A percentile compares a stretch with the other conserved stretches of the same genome.
These are phyloP conservation scores for Nymphalis polychloros DNA, from an alignment of 2,888 invertebrate species.

Conservation along the genomic window DNA sequence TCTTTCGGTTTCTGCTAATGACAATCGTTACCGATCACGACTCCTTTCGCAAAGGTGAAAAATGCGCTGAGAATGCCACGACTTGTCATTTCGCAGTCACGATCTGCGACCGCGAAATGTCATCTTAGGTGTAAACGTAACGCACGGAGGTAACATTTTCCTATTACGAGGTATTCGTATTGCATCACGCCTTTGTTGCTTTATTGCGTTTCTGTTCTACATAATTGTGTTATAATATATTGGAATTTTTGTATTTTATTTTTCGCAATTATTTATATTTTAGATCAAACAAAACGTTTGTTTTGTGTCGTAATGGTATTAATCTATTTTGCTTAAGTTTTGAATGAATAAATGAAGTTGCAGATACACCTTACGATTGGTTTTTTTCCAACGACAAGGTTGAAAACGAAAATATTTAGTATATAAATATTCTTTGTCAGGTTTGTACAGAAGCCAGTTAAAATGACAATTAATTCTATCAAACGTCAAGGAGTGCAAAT, in stretches of 20 bases:
- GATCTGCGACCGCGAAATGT: slow-evolving; percentile 66
- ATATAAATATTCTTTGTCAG: too few species aligned
- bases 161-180: slow-evolving; percentile 30
- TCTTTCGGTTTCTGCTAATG: slow-evolving; percentile 15
- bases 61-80: slow-evolving; percentile 79
- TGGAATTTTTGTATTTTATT: not conserved
- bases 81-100: slow-evolving; percentile 79
- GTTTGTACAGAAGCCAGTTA: too few species aligned
- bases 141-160: slow-evolving; percentile 40
- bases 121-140: slow-evolving; percentile 45
- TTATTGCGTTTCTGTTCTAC: slow-evolving; percentile 27
- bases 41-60: slow-evolving; percentile 77
- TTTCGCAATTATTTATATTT: not conserved
- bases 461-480: not conserved
- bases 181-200: slow-evolving; percentile 34
- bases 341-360: too few species aligned
- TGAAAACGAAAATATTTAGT: too few species aligned
- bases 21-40: slow-evolving; percentile 75
- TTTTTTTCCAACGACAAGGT: too few species aligned
- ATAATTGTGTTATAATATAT: slow-evolving; percentile 14
- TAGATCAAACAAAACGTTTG: not conserved
- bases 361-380: too few species aligned
- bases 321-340: not conserved
- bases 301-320: not conserved
- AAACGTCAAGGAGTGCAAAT: not conserved